A percentile compares a stretch with the other conserved stretches of the same genome.
phyloP scores from a whole-genome alignment of 2,888 invertebrate species.

The Eupeodes luniger region DNA sequence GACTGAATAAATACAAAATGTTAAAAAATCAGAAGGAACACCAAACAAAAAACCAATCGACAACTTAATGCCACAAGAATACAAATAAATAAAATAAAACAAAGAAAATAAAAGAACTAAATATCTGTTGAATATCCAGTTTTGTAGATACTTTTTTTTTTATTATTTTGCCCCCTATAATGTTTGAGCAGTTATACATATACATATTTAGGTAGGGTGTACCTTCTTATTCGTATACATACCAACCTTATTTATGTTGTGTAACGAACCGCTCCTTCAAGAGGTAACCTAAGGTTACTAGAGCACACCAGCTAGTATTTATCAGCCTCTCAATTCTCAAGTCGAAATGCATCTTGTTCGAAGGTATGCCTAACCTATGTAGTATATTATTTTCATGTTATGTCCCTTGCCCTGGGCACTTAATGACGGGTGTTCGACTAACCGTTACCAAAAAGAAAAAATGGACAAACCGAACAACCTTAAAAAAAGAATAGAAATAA shows the following conservation, averaged over 20 bases:
- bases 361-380: too few relatives aligned
- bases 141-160: slow-evolving; percentile 17
- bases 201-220: neutral
- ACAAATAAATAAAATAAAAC: slow-evolving; percentile 60
- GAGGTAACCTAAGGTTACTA: slow-evolving; percentile 20
- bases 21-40: slow-evolving; percentile 1
- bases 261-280: slow-evolving; percentile 17
- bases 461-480: slow-evolving; percentile 35
- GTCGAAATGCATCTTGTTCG: slow-evolving; percentile 10
- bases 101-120: slow-evolving; percentile 41
- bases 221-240: neutral
- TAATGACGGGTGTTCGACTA: slow-evolving; percentile 64
- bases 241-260: slow-evolving; percentile 1
- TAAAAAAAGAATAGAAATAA: slow-evolving; percentile 2
- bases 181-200: neutral
- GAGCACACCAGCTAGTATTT: neutral
- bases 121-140: slow-evolving; percentile 72
- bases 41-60: slow-evolving; percentile 4
- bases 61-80: slow-evolving; percentile 46
- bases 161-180: neutral
- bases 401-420: slow-evolving; percentile 11
- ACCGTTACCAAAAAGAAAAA: slow-evolving; percentile 39
- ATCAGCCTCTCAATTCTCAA: neutral
- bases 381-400: slow-evolving; percentile 6
- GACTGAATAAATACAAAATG: neutral